Conservation (phyloP, 2,888 invertebrate species). For the Ptychoptera albimana region DNA sequence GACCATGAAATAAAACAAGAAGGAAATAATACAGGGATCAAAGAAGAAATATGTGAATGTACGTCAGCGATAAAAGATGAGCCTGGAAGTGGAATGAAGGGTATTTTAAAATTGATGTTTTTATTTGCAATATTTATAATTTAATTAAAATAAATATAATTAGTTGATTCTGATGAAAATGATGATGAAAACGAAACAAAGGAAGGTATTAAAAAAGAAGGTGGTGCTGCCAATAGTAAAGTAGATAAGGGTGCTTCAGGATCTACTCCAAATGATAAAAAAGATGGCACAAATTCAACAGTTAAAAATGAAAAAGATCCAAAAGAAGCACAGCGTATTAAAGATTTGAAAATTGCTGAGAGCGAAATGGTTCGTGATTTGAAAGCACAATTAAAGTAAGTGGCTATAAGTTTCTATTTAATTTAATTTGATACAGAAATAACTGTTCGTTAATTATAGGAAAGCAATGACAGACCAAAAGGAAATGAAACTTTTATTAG, state of each 20-base stretch:
- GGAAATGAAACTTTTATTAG: constrained; percentile 82
- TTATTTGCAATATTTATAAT: too few species aligned
- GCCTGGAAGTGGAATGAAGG: constrained; percentile 26
- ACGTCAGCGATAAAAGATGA: constrained; percentile 22
- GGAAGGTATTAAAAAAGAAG: constrained; percentile 26
- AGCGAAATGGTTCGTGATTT: constrained; percentile 48
- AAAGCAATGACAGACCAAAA: constrained; percentile 88
- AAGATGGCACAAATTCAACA: constrained; percentile 33
- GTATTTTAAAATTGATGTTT: too few species aligned
- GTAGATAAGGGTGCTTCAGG: constrained; percentile 31
- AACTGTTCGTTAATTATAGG: too few species aligned
- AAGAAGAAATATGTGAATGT: constrained; percentile 28
- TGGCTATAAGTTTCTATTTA: constrained; percentile 8
- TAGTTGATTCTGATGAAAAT: constrained; percentile 21
- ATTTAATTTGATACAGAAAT: background rate
- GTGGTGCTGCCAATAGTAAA: constrained; percentile 22
- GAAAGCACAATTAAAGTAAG: constrained; percentile 82
- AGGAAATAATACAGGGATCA: constrained; percentile 17
- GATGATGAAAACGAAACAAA: constrained; percentile 24
- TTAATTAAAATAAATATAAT: constrained; percentile 4
- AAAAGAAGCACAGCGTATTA: constrained; percentile 41
- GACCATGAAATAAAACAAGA: constrained; percentile 34
- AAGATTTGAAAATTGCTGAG: constrained; percentile 49
- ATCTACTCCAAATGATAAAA: constrained; percentile 36
- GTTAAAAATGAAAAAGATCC: constrained; percentile 46